A percentile compares a stretch with the other conserved stretches of the same genome.
Evolutionary conservation across 2,888 invertebrate species (phyloP).

Genomic region (Neria commutata): DNA sequence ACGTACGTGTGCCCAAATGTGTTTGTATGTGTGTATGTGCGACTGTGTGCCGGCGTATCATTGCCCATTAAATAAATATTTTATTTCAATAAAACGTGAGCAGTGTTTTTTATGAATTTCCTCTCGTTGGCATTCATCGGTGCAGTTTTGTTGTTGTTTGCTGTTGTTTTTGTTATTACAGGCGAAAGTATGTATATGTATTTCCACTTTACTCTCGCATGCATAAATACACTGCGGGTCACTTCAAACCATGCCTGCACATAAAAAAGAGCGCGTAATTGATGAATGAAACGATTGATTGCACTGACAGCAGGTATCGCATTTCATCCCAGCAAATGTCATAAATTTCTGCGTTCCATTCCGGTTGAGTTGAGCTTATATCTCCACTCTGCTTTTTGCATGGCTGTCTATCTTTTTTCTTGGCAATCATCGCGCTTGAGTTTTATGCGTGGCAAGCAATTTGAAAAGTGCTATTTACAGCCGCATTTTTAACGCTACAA

Average conservation of each 20-base stretch:
- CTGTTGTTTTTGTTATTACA: too few relatives aligned
- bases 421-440: too few relatives aligned
- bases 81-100: conserved; percentile 56
- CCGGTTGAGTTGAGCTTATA: too few relatives aligned
- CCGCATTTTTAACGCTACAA: too few relatives aligned
- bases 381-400: too few relatives aligned
- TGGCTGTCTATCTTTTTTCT: neutral
- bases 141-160: too few relatives aligned
- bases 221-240: too few relatives aligned
- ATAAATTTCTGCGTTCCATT: too few relatives aligned
- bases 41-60: neutral
- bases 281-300: conserved; percentile 54
- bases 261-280: conserved; percentile 44
- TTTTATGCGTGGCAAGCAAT: neutral
- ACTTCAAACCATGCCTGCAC: too few relatives aligned
- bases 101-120: conserved; percentile 53
- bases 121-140: too few relatives aligned
- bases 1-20: conserved; percentile 6
- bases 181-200: too few relatives aligned
- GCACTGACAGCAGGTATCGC: conserved; percentile 42
- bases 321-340: neutral
- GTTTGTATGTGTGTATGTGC: neutral
- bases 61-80: conserved; percentile 54
- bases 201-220: too few relatives aligned
- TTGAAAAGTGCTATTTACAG: neutral